A percentile compares a stretch with the other conserved stretches of the same genome.
Evolutionary conservation across 1,140 invertebrate species (phyloP).

Genomic region (Scaptomyza pallida): DNA sequence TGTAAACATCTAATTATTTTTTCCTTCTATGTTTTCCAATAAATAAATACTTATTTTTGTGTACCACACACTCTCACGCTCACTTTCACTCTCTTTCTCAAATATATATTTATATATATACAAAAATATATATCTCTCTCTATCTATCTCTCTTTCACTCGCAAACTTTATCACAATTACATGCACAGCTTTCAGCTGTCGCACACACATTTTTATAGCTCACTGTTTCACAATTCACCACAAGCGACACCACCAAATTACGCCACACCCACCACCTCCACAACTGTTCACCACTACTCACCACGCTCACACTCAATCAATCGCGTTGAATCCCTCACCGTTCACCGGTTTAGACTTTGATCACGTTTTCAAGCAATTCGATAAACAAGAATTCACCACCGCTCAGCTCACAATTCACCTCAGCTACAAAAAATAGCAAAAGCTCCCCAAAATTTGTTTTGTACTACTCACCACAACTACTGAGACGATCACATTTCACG

Average conservation of each 20-base stretch:
- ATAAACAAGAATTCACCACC: conserved; percentile 59
- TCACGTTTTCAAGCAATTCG: conserved; percentile 53
- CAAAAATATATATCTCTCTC: conserved; percentile 12
- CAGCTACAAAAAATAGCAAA: conserved; percentile 38
- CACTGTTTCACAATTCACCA: conserved; percentile 41
- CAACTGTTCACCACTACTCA: conserved; percentile 30
- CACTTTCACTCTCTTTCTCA: conserved; percentile 24
- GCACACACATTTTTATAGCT: conserved; percentile 55
- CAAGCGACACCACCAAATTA: conserved; percentile 28
- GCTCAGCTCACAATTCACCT: conserved; percentile 72
- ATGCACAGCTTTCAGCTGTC: conserved; percentile 52
- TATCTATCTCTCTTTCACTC: conserved; percentile 37
- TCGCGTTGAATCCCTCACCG: conserved; percentile 12
- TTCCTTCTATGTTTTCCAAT: conserved; percentile 9
- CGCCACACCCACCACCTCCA: conserved; percentile 34
- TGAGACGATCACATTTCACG: conserved; percentile 43
- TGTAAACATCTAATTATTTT: conserved; percentile 27
- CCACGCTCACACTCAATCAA: conserved; percentile 38
- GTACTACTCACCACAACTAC: conserved; percentile 13
- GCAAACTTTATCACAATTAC: conserved; percentile 45
- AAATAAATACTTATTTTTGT: conserved; percentile 20
- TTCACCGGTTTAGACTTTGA: conserved; percentile 53
- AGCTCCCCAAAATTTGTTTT: conserved; percentile 31
- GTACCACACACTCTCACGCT: conserved; percentile 29
- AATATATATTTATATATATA: conserved; percentile 21